A percentile compares a stretch with the other conserved stretches of the same genome.
Conservation (phyloP, 2,888 invertebrate species). For the Ramazzottius varieornatus region DNA sequence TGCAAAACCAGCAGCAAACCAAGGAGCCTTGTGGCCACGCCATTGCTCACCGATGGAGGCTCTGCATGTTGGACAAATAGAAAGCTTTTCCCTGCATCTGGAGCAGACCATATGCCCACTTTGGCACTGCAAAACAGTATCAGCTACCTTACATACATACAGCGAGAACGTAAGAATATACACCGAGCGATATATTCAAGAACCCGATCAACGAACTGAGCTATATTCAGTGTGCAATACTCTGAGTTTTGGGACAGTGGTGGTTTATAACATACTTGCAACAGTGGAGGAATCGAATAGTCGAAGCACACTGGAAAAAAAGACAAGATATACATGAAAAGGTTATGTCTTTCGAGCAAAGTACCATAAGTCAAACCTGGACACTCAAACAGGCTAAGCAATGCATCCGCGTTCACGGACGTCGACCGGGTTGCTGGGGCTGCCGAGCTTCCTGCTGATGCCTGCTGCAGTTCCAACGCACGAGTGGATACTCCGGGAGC, state of each 20-base stretch:
- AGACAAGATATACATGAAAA: background rate
- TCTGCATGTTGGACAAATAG: constrained; percentile 89
- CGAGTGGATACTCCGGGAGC: background rate
- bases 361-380: constrained; percentile 24
- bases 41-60: constrained; percentile 47
- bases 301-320: constrained; percentile 63
- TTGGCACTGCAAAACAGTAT: constrained; percentile 36
- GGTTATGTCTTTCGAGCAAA: background rate
- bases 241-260: no score
- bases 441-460: no score
- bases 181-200: no score
- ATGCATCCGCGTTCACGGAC: constrained; percentile 28
- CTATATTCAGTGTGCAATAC: no score
- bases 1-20: background rate
- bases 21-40: background rate
- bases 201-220: no score
- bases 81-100: constrained; percentile 79
- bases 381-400: constrained; percentile 72
- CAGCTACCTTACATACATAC: no score
- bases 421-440: no score
- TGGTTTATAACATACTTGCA: no score
- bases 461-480: background rate
- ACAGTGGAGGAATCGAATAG: constrained; percentile 90
- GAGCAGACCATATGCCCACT: constrained; percentile 96
- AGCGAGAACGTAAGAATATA: no score